These are phyloP conservation scores for Slavum lentiscoides DNA, from an alignment of 2,888 invertebrate genomes.

Conservation along the genomic window DNA sequence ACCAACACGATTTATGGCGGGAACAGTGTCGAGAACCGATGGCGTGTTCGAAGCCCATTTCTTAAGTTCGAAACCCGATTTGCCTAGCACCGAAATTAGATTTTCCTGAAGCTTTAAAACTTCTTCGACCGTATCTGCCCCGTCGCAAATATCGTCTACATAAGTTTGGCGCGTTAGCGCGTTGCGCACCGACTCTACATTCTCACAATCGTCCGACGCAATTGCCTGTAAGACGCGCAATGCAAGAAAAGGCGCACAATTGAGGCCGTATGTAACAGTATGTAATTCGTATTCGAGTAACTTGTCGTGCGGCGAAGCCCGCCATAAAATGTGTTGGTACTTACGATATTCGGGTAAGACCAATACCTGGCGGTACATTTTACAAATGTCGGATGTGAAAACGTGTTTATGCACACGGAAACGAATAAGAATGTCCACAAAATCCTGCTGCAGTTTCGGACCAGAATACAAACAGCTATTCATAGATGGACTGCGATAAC, in stretches of 20 bases:
- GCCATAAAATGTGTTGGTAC: constrained; percentile 57
- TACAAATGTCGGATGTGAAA: constrained; percentile 44
- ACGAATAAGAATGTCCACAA: constrained; percentile 55
- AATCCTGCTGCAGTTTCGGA: constrained; percentile 58
- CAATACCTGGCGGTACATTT: constrained; percentile 54
- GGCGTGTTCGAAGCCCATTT: constrained; percentile 1
- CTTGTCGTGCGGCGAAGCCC: constrained; percentile 51
- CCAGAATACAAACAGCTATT: constrained; percentile 58
- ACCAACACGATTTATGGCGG: background rate
- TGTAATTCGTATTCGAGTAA: constrained; percentile 55
- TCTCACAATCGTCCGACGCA: constrained; percentile 54
- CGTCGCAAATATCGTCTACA: constrained; percentile 57
- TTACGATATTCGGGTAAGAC: constrained; percentile 54
- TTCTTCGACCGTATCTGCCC: constrained; percentile 54
- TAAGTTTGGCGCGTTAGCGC: constrained; percentile 55
- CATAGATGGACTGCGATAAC: constrained; percentile 57
- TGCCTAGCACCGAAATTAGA: background rate
- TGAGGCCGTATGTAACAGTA: constrained; percentile 57
- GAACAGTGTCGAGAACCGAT: background rate
- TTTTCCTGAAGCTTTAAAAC: constrained; percentile 53
- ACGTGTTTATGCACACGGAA: background rate
- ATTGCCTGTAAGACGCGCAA: constrained; percentile 56
- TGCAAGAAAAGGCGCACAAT: constrained; percentile 56
- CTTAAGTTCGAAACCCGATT: background rate
- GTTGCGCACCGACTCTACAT: constrained; percentile 55